phyloP scores from a whole-genome alignment of 2,888 invertebrate genomes.

The Liopterus haemorrhoidalis region DNA sequence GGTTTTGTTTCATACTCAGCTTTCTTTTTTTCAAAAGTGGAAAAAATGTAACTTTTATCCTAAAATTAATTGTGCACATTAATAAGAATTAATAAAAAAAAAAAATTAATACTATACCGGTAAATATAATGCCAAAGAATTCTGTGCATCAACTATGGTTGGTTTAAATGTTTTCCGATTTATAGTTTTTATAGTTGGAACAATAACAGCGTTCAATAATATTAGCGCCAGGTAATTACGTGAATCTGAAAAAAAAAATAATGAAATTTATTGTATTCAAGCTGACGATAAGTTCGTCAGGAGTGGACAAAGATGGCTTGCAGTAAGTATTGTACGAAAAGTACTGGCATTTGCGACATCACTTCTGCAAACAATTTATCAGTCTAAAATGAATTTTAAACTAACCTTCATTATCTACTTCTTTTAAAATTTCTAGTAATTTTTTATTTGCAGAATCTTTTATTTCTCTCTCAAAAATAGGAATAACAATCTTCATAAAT shows the following conservation, averaged over 20 bases:
- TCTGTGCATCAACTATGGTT: conserved; percentile 3
- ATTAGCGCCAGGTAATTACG: neutral
- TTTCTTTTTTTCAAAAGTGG: neutral
- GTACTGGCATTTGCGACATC: too few relatives aligned
- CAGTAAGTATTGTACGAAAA: too few relatives aligned
- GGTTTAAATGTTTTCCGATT: neutral
- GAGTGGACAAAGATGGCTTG: too few relatives aligned
- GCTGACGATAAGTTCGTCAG: too few relatives aligned
- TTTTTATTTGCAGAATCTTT: too few relatives aligned
- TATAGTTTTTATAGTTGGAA: neutral
- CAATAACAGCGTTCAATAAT: neutral
- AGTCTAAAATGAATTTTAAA: too few relatives aligned
- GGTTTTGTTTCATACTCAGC: neutral
- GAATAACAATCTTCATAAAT: too few relatives aligned
- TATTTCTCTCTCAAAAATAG: too few relatives aligned
- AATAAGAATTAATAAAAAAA: neutral
- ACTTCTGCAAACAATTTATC: too few relatives aligned
- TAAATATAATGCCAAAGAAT: conserved; percentile 2
- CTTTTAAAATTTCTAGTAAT: too few relatives aligned
- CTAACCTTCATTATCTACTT: too few relatives aligned
- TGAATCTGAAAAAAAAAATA: neutral
- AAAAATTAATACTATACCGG: conserved; percentile 1
- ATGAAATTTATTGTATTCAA: too few relatives aligned
- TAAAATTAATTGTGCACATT: conserved; percentile 1
- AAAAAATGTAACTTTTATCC: conserved; percentile 5